Percentiles rank a stretch among this genome's conserved stretches.
Conservation (phyloP, 64 coral and sea anemone species). For the Dendronephthya gigantea region DNA sequence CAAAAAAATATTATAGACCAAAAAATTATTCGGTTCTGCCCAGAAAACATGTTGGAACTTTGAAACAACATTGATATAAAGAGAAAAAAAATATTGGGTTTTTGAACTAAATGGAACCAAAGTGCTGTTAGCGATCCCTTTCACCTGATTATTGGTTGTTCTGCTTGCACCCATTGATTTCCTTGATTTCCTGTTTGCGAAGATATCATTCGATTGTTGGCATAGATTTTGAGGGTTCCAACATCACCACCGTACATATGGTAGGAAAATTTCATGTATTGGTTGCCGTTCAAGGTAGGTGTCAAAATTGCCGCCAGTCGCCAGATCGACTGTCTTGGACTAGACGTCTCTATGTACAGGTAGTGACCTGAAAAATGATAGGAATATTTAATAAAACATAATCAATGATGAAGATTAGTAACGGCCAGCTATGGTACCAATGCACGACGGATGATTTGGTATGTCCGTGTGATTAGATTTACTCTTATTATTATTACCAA, state of each 20-base stretch:
- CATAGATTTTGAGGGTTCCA: constrained; percentile 12
- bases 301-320: constrained; percentile 27
- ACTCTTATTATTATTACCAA: too few species aligned
- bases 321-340: constrained; percentile 25
- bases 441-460: too few species aligned
- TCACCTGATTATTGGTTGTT: constrained; percentile 26
- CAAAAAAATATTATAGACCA: too few species aligned
- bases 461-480: too few species aligned
- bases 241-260: constrained; percentile 32
- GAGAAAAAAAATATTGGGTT: too few species aligned
- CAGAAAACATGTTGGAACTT: too few species aligned
- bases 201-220: background rate
- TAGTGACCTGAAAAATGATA: constrained; percentile 36
- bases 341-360: constrained; percentile 24
- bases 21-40: too few species aligned
- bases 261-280: constrained; percentile 45
- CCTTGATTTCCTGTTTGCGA: constrained; percentile 11
- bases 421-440: too few species aligned
- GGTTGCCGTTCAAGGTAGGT: background rate
- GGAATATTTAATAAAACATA: too few species aligned
- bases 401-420: background rate
- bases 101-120: too few species aligned
- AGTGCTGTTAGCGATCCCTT: too few species aligned
- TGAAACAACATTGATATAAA: too few species aligned
- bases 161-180: constrained; percentile 15